A percentile compares a stretch with the other conserved stretches of the same genome.
Evolutionary conservation across 2,797 vertebrate species (phyloP).

Genomic region (Phylloscopus collybita): DNA sequence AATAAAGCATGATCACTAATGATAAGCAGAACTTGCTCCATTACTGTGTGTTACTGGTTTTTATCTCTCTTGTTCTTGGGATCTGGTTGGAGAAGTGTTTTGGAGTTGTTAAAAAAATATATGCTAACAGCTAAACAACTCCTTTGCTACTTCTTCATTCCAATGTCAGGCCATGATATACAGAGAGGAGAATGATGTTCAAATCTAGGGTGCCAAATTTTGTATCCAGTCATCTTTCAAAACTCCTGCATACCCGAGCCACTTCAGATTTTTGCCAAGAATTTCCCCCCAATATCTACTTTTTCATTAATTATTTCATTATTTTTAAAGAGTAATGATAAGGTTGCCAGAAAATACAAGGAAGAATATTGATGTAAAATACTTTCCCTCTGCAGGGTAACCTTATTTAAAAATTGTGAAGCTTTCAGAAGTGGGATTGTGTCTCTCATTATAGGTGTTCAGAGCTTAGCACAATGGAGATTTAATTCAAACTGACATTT

Average conservation of each 20-base stretch:
- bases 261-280: neutral
- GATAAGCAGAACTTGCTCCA: neutral
- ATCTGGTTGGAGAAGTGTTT: neutral
- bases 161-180: neutral
- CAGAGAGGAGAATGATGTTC: neutral
- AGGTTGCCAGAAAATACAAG: neutral
- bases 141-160: neutral
- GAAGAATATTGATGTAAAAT: neutral
- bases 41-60: neutral
- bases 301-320: neutral
- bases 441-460: neutral
- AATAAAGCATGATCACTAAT: neutral
- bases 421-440: neutral
- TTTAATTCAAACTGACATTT: slow-evolving; percentile 1
- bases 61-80: neutral
- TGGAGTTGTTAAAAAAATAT: neutral
- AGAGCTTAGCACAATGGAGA: neutral
- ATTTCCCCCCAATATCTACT: neutral
- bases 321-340: neutral
- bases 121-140: neutral
- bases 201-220: neutral
- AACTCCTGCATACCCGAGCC: neutral
- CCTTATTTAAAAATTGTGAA: neutral
- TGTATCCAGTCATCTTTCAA: neutral
- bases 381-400: neutral